Conservation (phyloP, 2,888 invertebrate genomes). For the Cantharis rufa region DNA sequence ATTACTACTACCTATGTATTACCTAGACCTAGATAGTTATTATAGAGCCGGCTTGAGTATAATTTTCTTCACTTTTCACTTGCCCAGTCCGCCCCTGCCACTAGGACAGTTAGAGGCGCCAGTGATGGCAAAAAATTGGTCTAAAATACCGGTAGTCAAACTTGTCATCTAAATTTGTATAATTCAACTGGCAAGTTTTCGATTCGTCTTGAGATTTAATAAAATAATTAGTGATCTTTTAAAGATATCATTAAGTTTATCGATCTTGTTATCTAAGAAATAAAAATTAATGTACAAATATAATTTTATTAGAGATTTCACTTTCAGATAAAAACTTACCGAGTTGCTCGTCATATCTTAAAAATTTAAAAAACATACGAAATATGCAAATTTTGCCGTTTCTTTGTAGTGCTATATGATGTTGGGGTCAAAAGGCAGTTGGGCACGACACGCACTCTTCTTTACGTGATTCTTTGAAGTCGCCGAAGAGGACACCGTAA, state of each 20-base stretch:
- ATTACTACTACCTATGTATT: no score
- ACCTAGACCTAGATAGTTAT: no score
- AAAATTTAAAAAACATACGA: constrained; percentile 12
- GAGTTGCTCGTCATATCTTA: background rate
- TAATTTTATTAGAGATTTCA: background rate
- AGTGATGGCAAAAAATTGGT: background rate
- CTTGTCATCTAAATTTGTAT: background rate
- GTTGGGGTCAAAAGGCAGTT: constrained; percentile 47
- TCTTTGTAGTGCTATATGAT: constrained; percentile 43
- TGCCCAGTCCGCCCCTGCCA: background rate
- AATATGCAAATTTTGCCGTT: constrained; percentile 48
- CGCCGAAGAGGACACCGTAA: constrained; percentile 34
- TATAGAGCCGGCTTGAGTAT: no score
- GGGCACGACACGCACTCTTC: constrained; percentile 51
- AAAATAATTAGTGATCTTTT: background rate
- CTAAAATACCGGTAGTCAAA: background rate
- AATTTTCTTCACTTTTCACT: no score
- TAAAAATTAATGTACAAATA: background rate
- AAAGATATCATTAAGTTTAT: background rate
- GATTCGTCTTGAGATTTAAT: background rate
- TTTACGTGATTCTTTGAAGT: constrained; percentile 50
- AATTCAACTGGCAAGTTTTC: background rate
- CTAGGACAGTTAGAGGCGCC: background rate
- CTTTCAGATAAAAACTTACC: background rate
- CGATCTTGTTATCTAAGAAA: background rate